phyloP scores from a whole-genome alignment of 1,140 invertebrate genomes.

The Meloidogyne exigua region DNA sequence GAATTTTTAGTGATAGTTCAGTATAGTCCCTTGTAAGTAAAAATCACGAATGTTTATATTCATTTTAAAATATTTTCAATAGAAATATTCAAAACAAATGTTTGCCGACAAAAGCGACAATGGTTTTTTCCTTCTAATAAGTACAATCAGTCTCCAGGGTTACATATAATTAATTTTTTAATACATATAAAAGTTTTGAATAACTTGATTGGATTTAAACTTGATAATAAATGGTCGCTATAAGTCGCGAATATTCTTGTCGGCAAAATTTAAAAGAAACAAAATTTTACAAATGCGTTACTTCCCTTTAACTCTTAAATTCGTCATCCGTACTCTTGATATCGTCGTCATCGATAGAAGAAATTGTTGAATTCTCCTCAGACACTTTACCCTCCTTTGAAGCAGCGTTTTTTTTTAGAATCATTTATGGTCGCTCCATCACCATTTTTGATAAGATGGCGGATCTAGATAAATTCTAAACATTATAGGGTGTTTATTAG shows the following conservation, averaged over 20 bases:
- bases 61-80: background rate
- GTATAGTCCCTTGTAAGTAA: too few species aligned
- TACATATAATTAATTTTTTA: too few species aligned
- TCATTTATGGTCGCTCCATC: background rate
- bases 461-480: background rate
- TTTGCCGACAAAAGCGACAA: background rate
- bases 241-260: background rate
- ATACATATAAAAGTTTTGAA: background rate
- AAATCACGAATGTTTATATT: constrained; percentile 1
- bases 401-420: background rate
- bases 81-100: background rate
- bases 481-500: background rate
- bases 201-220: background rate
- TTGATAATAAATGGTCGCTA: background rate
- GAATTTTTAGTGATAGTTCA: too few species aligned
- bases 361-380: background rate
- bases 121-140: too few species aligned
- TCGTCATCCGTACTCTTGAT: background rate
- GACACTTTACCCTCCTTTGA: background rate
- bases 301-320: background rate
- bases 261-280: background rate
- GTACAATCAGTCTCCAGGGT: too few species aligned
- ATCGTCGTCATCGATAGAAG: background rate
- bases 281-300: background rate
- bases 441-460: background rate